These are phyloP conservation scores for Heteronetta atricapilla DNA, from an alignment of 2,113 vertebrate species.

Conservation along the genomic window DNA sequence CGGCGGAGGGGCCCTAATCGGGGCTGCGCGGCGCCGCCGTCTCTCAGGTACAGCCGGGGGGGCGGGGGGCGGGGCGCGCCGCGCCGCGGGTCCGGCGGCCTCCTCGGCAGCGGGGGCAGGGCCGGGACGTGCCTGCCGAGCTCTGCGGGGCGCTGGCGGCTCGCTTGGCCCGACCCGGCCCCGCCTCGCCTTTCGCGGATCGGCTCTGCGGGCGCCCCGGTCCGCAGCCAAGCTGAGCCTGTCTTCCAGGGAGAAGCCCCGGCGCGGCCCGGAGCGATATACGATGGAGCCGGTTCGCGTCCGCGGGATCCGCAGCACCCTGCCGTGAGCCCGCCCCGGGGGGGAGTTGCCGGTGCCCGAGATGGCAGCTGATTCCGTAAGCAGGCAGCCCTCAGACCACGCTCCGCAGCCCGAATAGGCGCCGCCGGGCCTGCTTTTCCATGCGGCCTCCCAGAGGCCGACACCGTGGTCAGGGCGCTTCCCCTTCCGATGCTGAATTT, in stretches of 20 bases:
- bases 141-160: too few relatives aligned
- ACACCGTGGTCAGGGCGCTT: accelerated
- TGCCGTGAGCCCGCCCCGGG: background rate
- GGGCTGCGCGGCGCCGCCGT: background rate
- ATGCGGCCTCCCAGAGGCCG: accelerated
- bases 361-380: slow-evolving; percentile 89
- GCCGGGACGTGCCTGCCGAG: too few relatives aligned
- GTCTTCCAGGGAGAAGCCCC: background rate
- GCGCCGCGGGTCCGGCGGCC: background rate
- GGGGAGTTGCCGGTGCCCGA: background rate
- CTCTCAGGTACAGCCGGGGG: background rate
- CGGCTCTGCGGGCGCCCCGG: background rate
- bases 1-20: slow-evolving; percentile 55
- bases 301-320: slow-evolving; percentile 73
- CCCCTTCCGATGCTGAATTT: accelerated
- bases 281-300: background rate
- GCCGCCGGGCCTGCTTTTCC: background rate
- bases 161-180: background rate
- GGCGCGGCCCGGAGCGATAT: background rate
- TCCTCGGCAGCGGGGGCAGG: background rate
- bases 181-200: background rate
- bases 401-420: background rate
- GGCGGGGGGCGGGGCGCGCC: too few relatives aligned
- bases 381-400: background rate
- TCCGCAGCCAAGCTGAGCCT: background rate